Conservation (phyloP, 2,113 vertebrate genomes). For the Alexandromys fortis region DNA sequence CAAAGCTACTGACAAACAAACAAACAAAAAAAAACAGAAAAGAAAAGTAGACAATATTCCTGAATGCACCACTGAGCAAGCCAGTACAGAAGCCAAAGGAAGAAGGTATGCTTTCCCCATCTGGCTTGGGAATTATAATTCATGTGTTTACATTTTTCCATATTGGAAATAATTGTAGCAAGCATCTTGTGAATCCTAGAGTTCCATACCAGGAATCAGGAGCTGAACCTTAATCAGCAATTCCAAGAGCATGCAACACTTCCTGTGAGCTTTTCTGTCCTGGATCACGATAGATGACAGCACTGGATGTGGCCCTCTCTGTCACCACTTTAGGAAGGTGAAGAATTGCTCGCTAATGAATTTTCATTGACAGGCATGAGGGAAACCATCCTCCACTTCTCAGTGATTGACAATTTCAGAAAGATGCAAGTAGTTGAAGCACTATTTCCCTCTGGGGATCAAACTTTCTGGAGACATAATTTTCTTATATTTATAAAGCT, state of each 20-base stretch:
- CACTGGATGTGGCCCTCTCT: not conserved
- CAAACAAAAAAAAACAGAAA: not conserved
- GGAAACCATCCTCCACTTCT: constrained; percentile 37
- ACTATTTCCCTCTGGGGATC: not conserved
- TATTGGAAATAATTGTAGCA: constrained; percentile 12
- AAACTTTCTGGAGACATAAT: not conserved
- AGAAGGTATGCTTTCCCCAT: not conserved
- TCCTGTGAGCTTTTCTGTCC: not conserved
- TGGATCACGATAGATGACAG: not conserved
- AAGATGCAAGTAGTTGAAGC: constrained; percentile 15
- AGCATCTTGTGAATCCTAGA: not conserved
- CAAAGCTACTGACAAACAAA: too few relatives aligned
- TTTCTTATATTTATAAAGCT: not conserved
- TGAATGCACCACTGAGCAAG: not conserved
- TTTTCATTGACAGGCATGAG: not conserved
- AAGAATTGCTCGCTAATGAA: not conserved
- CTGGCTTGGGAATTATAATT: not conserved
- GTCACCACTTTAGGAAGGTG: not conserved
- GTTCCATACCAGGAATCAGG: not conserved
- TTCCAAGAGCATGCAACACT: not conserved
- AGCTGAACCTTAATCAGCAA: not conserved
- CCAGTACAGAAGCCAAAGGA: not conserved
- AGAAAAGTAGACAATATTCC: not conserved
- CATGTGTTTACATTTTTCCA: not conserved
- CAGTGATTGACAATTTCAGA: not conserved